Conservation (phyloP, 2,797 vertebrate species). For the Cheirogaleus major region DNA sequence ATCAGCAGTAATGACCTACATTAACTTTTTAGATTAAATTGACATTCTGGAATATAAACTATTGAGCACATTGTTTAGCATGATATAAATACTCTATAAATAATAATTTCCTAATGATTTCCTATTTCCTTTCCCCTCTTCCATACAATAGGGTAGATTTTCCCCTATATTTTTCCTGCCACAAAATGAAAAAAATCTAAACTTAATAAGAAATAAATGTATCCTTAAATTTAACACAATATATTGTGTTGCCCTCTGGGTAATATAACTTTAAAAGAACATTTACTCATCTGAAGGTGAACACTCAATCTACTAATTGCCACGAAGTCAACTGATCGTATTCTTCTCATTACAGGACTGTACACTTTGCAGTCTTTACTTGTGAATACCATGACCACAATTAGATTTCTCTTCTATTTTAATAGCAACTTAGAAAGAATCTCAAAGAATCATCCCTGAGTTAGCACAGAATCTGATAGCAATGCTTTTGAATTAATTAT, state of each 20-base stretch:
- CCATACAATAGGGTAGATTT: not conserved
- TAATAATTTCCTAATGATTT: not conserved
- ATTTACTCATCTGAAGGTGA: not conserved
- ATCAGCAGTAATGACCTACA: not conserved
- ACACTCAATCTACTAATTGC: not conserved
- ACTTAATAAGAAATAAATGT: not conserved
- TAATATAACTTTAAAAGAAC: not conserved
- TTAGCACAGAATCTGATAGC: not conserved
- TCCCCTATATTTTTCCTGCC: not conserved
- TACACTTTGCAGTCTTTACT: not conserved
- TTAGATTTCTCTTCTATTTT: not conserved
- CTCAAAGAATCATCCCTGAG: not conserved
- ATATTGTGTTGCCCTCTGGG: not conserved
- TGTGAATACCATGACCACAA: not conserved
- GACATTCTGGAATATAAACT: not conserved
- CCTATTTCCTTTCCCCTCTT: not conserved
- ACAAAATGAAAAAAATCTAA: not conserved
- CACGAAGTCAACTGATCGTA: not conserved
- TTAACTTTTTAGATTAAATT: constrained; percentile 16
- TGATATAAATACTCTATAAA: not conserved
- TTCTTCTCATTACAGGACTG: not conserved
- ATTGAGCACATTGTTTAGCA: not conserved
- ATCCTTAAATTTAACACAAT: not conserved
- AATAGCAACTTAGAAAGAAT: not conserved
- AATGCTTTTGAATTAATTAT: not conserved